Conservation (phyloP, 2,113 vertebrate species). For the Ranitomeya imitator region DNA sequence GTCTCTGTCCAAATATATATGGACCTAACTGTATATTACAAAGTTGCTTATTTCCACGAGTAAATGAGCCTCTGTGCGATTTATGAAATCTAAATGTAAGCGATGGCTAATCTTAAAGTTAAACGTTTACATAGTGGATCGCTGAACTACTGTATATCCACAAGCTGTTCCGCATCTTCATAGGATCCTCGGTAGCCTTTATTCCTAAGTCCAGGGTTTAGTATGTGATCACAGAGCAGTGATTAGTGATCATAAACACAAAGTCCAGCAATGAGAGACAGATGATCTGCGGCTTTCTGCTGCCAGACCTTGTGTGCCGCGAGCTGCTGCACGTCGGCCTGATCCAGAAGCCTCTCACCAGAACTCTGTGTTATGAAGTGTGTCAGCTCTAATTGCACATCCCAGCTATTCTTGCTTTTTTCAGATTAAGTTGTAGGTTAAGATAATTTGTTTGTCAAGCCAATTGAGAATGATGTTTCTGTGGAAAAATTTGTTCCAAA, state of each 20-base stretch:
- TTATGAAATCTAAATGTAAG: no score
- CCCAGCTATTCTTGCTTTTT: slow-evolving; percentile 4
- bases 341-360: background rate
- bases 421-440: slow-evolving; percentile 25
- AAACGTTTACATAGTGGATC: no score
- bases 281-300: background rate
- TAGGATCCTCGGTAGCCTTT: background rate
- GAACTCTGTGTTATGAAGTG: background rate
- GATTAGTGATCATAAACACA: background rate
- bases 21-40: no score
- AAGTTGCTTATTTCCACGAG: no score
- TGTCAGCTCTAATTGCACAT: slow-evolving; percentile 27
- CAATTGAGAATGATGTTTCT: slow-evolving; percentile 21
- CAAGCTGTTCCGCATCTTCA: background rate
- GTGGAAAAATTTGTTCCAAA: slow-evolving; percentile 11
- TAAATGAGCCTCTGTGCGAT: no score
- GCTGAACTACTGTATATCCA: no score
- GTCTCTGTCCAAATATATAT: no score
- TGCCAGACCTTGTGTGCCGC: background rate
- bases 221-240: background rate
- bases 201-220: background rate
- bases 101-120: no score
- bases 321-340: background rate
- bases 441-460: slow-evolving; percentile 37
- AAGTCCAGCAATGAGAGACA: background rate